These are phyloP conservation scores for Panopea generosa DNA, from an alignment of 2,888 invertebrate genomes.

Conservation along the genomic window DNA sequence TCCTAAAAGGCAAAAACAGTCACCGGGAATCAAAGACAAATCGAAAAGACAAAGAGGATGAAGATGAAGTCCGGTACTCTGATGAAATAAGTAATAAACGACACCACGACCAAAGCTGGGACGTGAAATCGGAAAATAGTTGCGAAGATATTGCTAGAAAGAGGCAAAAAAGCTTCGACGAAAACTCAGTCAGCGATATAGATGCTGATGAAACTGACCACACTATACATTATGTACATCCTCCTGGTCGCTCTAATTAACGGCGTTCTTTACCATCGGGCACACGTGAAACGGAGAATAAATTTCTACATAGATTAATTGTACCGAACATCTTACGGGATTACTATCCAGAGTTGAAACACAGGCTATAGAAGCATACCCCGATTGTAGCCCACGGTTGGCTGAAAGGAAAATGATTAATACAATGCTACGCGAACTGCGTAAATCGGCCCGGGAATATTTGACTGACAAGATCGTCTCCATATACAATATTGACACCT, in stretches of 20 bases:
- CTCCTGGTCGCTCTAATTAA: no score
- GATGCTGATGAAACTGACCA: not conserved
- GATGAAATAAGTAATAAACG: not conserved
- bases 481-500: not conserved
- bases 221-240: no score
- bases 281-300: no score
- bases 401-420: not conserved
- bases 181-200: not conserved
- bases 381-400: not conserved
- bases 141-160: no score
- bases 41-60: not conserved
- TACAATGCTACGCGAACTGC: not conserved
- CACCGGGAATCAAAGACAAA: not conserved
- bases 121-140: no score
- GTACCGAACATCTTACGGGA: not conserved
- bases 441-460: not conserved
- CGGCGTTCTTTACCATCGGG: no score
- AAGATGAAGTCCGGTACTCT: not conserved
- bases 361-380: not conserved
- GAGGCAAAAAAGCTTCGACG: not conserved
- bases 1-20: not conserved
- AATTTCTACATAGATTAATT: no score
- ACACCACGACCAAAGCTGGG: no score
- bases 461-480: not conserved
- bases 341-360: not conserved